Conservation (phyloP, 2,113 vertebrate genomes). For the Leptobrachium leishanense region DNA sequence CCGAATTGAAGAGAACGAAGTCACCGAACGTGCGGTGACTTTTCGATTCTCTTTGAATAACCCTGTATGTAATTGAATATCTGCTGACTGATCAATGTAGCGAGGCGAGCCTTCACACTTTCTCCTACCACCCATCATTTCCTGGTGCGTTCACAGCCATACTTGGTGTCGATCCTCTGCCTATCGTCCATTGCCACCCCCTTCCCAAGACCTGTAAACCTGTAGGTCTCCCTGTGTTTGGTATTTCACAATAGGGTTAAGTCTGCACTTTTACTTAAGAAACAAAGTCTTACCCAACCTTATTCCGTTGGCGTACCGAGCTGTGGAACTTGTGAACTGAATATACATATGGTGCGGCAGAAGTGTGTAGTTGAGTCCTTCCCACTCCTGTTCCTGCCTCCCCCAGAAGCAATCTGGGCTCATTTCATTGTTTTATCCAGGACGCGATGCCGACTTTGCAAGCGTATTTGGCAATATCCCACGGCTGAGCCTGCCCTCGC, state of each 20-base stretch:
- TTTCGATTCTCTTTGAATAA: too few species aligned
- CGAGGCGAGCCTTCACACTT: too few species aligned
- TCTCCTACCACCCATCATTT: too few species aligned
- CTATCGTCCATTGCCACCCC: too few species aligned
- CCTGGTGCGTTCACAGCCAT: too few species aligned
- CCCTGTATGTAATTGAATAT: too few species aligned
- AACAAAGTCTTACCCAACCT: slow-evolving; percentile 10
- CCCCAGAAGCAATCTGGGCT: slow-evolving; percentile 45
- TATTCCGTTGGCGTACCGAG: slow-evolving; percentile 5
- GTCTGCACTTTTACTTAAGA: background rate
- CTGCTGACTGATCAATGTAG: too few species aligned
- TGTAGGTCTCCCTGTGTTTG: background rate
- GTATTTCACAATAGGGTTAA: slow-evolving; percentile 4
- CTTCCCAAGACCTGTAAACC: background rate
- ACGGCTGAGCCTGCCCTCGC: background rate
- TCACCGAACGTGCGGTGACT: too few species aligned
- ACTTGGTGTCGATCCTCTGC: background rate
- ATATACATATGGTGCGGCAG: slow-evolving; percentile 43
- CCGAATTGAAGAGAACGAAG: too few species aligned
- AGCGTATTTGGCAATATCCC: background rate
- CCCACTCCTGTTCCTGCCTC: slow-evolving; percentile 41
- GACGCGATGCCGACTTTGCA: background rate
- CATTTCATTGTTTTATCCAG: slow-evolving; percentile 22
- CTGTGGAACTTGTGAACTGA: slow-evolving; percentile 16
- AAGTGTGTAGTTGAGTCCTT: slow-evolving; percentile 20